Evolutionary conservation across 2,888 invertebrate species (phyloP).

Genomic region (Phasia obesa): DNA sequence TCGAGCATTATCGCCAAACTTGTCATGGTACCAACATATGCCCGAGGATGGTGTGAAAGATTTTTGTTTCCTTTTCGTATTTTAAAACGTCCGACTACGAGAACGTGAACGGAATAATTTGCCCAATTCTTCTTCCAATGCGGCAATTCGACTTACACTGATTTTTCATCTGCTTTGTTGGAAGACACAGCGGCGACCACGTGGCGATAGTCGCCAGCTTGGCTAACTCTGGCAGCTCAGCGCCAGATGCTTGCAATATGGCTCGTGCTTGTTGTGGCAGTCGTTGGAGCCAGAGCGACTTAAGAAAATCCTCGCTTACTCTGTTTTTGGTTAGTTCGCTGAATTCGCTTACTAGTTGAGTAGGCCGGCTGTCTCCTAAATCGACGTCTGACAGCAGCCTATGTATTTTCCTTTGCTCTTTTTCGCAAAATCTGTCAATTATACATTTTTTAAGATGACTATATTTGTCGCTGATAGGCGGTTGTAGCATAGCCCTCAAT

Average conservation of each 20-base stretch:
- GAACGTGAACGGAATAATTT: no score
- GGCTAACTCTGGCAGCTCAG: no score
- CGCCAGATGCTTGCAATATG: neutral
- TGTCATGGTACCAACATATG: no score
- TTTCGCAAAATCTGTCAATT: conserved; percentile 22
- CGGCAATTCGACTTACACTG: no score
- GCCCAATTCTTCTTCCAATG: no score
- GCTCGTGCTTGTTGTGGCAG: neutral
- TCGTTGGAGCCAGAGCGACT: conserved; percentile 3
- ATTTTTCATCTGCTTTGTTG: no score
- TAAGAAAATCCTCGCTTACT: neutral
- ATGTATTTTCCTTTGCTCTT: conserved; percentile 36
- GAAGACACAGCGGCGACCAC: no score
- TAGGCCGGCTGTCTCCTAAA: conserved; percentile 14
- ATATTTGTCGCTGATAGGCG: conserved; percentile 15
- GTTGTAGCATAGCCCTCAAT: conserved; percentile 7
- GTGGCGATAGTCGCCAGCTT: no score
- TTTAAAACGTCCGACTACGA: no score
- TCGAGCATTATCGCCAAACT: no score
- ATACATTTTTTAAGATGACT: conserved; percentile 26
- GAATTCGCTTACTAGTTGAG: neutral
- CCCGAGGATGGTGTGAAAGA: no score
- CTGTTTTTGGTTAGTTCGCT: neutral
- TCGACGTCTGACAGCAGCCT: neutral
- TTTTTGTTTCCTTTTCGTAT: no score